Evolutionary conservation across 2,888 invertebrate species (phyloP), one percentile per base, ranked within the genome.

Genomic region (Metacarcinus magister): DNA sequence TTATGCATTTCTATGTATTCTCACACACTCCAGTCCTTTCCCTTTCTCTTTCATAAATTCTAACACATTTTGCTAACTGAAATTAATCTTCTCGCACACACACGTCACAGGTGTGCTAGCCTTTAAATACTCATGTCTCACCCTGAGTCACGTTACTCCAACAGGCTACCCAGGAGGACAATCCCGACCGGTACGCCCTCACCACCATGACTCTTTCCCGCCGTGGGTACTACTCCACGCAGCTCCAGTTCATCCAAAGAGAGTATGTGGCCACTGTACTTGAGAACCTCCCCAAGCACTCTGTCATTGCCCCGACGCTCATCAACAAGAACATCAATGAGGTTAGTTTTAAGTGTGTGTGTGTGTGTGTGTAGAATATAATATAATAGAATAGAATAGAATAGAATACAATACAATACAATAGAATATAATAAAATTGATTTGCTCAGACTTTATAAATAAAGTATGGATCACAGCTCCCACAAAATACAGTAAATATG

Each of bases 161-260:
- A 19, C 96, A 97, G 97, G 97, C 97, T 32, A 97, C 97, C 4
- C 97, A 97, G 94, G 95, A 98, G 96, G 99, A 99, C 98, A 99
- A 99, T 98, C 98, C 98, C 0, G 99, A 99, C 98, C 98, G 99
- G 95, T 99, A 99, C 97, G 99, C 99, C 0, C 98, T 99, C 96
- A 98, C 99, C 0, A 99, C 99, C 0, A 98, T 99, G 95, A 98
- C 98, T 23, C 98, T 99, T 75, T 98, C 98, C 0, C 97, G 98
- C 95, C 98, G 98, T 92, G 98, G 98, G 96, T 98, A 98, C 32
- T 98, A 98, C 90, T 98, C 98, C 96, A 97, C 97, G 97, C 97
- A 98, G 67, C 98, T 98, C 95, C 98, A 98, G 97, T 99, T 99
- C 98, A 98, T 98, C 28, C 98, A 98, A 97, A 98, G 98, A 94